A percentile compares a stretch with the other conserved stretches of the same genome.
Conservation (phyloP, 2,888 invertebrate genomes). For the Sphaeridia pumilis region DNA sequence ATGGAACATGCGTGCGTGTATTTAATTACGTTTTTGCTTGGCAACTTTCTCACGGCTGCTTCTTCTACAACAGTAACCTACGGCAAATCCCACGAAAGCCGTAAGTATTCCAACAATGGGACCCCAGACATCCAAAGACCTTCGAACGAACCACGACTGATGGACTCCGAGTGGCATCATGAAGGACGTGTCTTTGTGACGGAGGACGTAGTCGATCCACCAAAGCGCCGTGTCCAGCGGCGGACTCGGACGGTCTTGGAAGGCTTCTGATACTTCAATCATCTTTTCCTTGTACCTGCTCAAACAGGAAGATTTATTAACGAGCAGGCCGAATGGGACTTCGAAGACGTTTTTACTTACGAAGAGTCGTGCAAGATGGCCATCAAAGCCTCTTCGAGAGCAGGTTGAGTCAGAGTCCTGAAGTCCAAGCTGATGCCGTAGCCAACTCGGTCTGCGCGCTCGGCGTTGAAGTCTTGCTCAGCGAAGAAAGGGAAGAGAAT, state of each 20-base stretch:
- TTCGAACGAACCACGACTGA: slow-evolving; percentile 12
- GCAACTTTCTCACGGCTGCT: no score
- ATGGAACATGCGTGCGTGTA: no score
- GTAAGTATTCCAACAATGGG: neutral
- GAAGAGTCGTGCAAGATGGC: slow-evolving; percentile 11
- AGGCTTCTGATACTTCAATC: slow-evolving; percentile 15
- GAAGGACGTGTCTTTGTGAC: slow-evolving; percentile 11
- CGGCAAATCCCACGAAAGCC: neutral
- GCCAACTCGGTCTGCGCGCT: slow-evolving; percentile 45
- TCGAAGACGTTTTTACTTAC: slow-evolving; percentile 4
- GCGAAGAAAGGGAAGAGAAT: slow-evolving; percentile 46
- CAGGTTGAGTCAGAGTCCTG: slow-evolving; percentile 42
- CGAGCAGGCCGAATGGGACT: neutral
- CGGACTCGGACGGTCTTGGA: slow-evolving; percentile 21
- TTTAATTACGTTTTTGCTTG: no score
- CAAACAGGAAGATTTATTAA: no score
- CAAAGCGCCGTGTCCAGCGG: slow-evolving; percentile 22
- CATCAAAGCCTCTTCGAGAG: slow-evolving; percentile 16
- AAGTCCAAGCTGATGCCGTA: slow-evolving; percentile 45
- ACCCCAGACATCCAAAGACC: slow-evolving; percentile 13
- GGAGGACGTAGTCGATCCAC: slow-evolving; percentile 27
- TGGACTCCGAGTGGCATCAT: neutral
- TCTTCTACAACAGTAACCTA: no score
- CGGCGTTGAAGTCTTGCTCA: slow-evolving; percentile 48
- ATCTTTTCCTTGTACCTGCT: slow-evolving; percentile 18